Percentiles rank a stretch among this genome's conserved stretches.
These are phyloP conservation scores for Carcina quercana DNA, from an alignment of 2,888 invertebrate species.

Conservation along the genomic window DNA sequence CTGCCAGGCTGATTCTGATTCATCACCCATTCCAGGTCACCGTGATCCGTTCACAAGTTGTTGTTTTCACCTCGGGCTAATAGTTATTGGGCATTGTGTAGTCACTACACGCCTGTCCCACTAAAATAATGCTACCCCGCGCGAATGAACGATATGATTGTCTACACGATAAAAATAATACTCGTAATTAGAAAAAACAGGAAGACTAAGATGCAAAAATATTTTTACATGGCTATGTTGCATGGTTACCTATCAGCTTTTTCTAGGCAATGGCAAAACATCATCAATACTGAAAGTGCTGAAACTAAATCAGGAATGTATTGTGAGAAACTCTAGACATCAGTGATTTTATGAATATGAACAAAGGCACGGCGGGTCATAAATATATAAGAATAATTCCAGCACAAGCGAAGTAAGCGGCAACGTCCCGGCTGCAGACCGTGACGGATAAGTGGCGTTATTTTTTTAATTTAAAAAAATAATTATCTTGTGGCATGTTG, in stretches of 20 bases:
- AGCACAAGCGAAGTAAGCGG: slow-evolving; percentile 29
- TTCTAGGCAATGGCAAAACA: too few species aligned
- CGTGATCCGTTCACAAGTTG: slow-evolving; percentile 29
- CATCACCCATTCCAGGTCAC: slow-evolving; percentile 31
- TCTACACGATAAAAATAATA: too few species aligned
- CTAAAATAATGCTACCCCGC: slow-evolving; percentile 7
- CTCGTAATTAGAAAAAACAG: too few species aligned
- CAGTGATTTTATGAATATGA: too few species aligned
- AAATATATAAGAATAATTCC: slow-evolving; percentile 32
- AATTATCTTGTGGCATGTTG: slow-evolving; percentile 49
- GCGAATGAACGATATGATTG: too few species aligned
- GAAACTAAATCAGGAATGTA: too few species aligned
- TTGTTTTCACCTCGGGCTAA: slow-evolving; percentile 33
- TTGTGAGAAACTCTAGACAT: too few species aligned
- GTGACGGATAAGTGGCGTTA: slow-evolving; percentile 52
- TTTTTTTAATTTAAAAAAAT: slow-evolving; percentile 58
- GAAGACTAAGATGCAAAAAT: too few species aligned
- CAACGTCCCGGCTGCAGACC: slow-evolving; percentile 47
- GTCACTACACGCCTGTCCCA: slow-evolving; percentile 19
- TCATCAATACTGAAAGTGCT: too few species aligned
- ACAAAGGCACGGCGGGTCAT: slow-evolving; percentile 17
- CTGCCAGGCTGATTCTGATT: slow-evolving; percentile 1
- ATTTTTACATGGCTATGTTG: too few species aligned
- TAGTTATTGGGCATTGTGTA: slow-evolving; percentile 25
- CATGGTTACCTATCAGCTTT: too few species aligned